A percentile compares a stretch with the other conserved stretches of the same genome.
Evolutionary conservation across 2,888 invertebrate species (phyloP).

Genomic region (Pasiphila rectangulata): DNA sequence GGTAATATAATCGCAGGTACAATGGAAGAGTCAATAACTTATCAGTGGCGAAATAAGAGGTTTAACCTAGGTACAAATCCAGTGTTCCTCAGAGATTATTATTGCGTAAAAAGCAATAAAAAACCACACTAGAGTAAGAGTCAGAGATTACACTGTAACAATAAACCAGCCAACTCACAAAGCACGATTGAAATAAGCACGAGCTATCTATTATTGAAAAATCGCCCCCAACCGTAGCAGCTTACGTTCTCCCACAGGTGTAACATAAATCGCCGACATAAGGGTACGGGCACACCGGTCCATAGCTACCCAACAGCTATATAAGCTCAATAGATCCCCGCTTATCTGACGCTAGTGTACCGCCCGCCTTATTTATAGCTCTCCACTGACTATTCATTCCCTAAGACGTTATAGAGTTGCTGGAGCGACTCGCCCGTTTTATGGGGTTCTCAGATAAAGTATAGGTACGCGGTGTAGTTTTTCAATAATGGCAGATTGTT

Average conservation of each 20-base stretch:
- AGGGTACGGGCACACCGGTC: conserved; percentile 44
- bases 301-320: conserved; percentile 62
- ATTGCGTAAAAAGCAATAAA: not conserved
- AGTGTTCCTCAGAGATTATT: too few relatives aligned
- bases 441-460: conserved; percentile 50
- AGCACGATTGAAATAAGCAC: conserved; percentile 6
- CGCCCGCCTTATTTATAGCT: conserved; percentile 59
- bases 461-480: conserved; percentile 34
- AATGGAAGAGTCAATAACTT: too few relatives aligned
- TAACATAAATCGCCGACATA: conserved; percentile 55
- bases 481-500: conserved; percentile 38
- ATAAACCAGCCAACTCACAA: conserved; percentile 4
- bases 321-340: conserved; percentile 71
- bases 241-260: conserved; percentile 53
- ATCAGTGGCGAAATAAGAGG: too few relatives aligned
- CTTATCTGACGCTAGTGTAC: conserved; percentile 66
- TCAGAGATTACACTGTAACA: not conserved
- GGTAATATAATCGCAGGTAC: too few relatives aligned
- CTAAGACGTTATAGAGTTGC: conserved; percentile 60
- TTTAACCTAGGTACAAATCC: too few relatives aligned
- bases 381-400: conserved; percentile 65
- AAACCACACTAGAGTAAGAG: not conserved
- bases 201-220: conserved; percentile 20
- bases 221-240: conserved; percentile 29
- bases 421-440: conserved; percentile 53